Percentiles rank a stretch among this genome's conserved stretches.
Conservation (phyloP, 2,113 vertebrate genomes). For the Barnardius zonarius region DNA sequence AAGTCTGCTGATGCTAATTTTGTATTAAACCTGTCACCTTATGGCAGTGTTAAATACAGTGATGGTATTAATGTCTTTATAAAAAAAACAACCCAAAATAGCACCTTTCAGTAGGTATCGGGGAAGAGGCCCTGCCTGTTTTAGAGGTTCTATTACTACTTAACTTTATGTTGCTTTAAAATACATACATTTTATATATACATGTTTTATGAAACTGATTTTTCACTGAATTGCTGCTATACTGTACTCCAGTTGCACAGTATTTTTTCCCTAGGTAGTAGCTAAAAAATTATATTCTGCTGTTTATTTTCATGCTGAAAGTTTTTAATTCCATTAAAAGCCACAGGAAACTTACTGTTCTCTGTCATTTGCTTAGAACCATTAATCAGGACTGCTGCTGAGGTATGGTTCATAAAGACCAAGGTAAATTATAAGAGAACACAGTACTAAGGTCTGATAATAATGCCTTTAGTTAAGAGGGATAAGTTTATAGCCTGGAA, state of each 20-base stretch:
- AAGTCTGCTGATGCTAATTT: neutral
- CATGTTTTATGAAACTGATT: neutral
- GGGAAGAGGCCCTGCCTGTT: neutral
- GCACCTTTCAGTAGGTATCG: neutral
- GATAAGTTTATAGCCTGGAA: constrained; percentile 65
- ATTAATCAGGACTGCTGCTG: neutral
- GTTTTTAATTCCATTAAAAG: neutral
- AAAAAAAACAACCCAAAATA: neutral
- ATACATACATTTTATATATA: neutral
- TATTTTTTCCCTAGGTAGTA: neutral
- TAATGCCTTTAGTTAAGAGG: constrained; percentile 66
- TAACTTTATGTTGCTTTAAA: neutral
- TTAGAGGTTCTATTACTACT: neutral
- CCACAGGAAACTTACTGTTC: neutral
- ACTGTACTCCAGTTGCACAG: neutral
- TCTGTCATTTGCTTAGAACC: neutral
- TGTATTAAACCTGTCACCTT: neutral
- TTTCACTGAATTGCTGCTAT: neutral
- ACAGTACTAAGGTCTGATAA: constrained; percentile 51
- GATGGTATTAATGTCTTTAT: neutral
- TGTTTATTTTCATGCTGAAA: neutral
- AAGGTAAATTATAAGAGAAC: neutral
- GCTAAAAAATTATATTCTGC: neutral
- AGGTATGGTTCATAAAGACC: neutral
- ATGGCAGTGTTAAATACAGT: neutral